phyloP scores from a whole-genome alignment of 2,113 vertebrate genomes.

The Rostratula benghalensis region DNA sequence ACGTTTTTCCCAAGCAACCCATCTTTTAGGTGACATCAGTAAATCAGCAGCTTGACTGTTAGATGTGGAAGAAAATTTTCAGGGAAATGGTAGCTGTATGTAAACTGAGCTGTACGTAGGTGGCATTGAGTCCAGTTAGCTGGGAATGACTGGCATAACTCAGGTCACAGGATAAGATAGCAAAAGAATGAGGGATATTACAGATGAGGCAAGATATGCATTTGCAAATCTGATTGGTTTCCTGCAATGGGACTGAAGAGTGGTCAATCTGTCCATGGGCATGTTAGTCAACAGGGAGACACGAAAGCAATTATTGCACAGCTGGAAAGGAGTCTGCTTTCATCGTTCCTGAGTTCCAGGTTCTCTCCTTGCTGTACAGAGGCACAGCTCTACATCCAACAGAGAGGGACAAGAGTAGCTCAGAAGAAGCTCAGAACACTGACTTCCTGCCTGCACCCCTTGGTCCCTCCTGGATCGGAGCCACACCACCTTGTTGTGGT shows the following conservation, averaged over 20 bases:
- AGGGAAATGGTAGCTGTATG: not conserved
- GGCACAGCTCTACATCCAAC: not conserved
- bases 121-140: not conserved
- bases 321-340: not conserved
- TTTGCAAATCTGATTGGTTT: not conserved
- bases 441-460: not conserved
- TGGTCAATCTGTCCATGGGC: not conserved
- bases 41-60: not conserved
- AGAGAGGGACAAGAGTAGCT: not conserved
- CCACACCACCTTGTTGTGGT: not conserved
- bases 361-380: rapidly evolving
- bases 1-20: not conserved
- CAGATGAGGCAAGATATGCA: not conserved
- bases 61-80: not conserved
- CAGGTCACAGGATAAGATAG: not conserved
- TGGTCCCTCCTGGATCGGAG: not conserved
- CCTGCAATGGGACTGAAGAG: not conserved
- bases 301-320: not conserved
- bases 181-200: not conserved
- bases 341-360: not conserved
- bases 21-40: not conserved
- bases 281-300: not conserved
- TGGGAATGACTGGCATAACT: not conserved
- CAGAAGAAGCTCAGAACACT: not conserved
- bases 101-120: not conserved